These are phyloP conservation scores for Latrodectus geometricus DNA, from an alignment of 1,140 invertebrate genomes.

Conservation along the genomic window DNA sequence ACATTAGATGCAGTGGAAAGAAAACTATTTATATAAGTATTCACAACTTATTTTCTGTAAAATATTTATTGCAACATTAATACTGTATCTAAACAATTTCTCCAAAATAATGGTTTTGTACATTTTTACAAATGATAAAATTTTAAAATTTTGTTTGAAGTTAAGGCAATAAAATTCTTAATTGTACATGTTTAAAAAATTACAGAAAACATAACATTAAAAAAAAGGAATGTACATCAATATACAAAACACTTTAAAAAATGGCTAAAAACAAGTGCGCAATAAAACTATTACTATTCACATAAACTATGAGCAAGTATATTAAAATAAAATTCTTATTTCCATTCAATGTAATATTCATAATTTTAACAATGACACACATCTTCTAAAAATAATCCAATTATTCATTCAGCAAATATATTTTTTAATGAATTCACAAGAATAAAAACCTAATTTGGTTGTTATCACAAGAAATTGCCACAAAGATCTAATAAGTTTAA, in stretches of 20 bases:
- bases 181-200: slow-evolving; percentile 10
- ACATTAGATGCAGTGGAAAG: too few species aligned
- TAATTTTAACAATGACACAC: slow-evolving; percentile 36
- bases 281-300: not conserved
- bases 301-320: slow-evolving; percentile 29
- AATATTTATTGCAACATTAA: slow-evolving; percentile 59
- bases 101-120: slow-evolving; percentile 49
- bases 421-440: slow-evolving; percentile 31
- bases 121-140: slow-evolving; percentile 33
- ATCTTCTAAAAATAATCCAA: slow-evolving; percentile 31
- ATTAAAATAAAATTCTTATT: slow-evolving; percentile 6
- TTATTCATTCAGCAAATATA: slow-evolving; percentile 14
- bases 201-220: slow-evolving; percentile 22
- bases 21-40: too few species aligned
- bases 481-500: not conserved
- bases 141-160: slow-evolving; percentile 8
- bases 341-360: slow-evolving; percentile 20
- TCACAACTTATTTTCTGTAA: slow-evolving; percentile 17
- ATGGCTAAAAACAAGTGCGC: slow-evolving; percentile 46
- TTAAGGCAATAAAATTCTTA: not conserved
- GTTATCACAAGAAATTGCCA: slow-evolving; percentile 50
- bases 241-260: slow-evolving; percentile 30
- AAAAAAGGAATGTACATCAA: slow-evolving; percentile 51
- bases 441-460: slow-evolving; percentile 51
- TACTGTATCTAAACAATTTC: slow-evolving; percentile 45